Evolutionary conservation across 1,140 invertebrate species (phyloP), one percentile per base, ranked within the genome.

Genomic region (Lanistes nyassanus): DNA sequence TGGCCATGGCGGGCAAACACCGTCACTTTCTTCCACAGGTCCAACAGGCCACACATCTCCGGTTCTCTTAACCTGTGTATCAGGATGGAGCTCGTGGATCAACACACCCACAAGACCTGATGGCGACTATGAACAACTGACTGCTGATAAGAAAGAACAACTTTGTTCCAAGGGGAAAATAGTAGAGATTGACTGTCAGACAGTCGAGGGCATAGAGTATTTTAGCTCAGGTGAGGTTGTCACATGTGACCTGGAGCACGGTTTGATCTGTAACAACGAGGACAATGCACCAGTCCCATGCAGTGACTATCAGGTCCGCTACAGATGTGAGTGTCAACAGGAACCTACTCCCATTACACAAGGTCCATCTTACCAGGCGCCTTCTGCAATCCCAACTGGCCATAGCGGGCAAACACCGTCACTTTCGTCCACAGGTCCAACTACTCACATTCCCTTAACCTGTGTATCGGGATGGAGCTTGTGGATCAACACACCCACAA

Each of bases 291-390:
- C 75, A 19, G 71, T 77, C 7, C 53, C 55, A 39, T 89, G 88
- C 69, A 36, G 76, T 9, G 88, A 89, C 77, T 84, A 83, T 65
- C 84, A 88, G 78, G 79, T 88, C n/a, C 76, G 86, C 29, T 83
- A 87, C 55, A 75, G 77, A 26, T 89, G 88, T 62, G 42, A 84
- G 51, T 89, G 88, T 75, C 37, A 47, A 58, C 71, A 74, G 65
- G 62, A 55, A 72, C 77, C 34, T 3, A 65, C 47, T 55, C 65
- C 47, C 23, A 36, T 55, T 26, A 73, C 69, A 16, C 31, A 64
- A 39, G 31, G 53, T 13, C 31, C 67, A 16, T 34, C 64, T 67
- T 51, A 42, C 60, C 51, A 39, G n/a, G 55, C 74, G 34, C 70
- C 70, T 42, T 74, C 76, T n/a, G 29, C 70, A 9, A 39, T n/a